These are phyloP conservation scores for Macrotrachela quadricornifera DNA, from an alignment of 1,140 invertebrate genomes.

Conservation along the genomic window DNA sequence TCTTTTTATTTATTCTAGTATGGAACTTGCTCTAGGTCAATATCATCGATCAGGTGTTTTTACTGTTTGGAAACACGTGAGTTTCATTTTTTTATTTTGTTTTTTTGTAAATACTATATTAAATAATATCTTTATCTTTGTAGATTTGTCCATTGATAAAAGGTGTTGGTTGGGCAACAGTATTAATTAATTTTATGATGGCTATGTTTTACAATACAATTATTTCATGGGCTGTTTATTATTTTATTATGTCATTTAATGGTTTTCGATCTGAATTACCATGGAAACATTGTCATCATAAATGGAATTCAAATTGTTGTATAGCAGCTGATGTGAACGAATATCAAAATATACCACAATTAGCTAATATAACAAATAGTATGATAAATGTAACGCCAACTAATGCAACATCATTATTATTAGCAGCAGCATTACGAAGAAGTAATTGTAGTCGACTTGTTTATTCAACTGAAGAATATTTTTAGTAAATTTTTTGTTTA, in stretches of 20 bases:
- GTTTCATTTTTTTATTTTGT: too few relatives aligned
- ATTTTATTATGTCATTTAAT: slow-evolving; percentile 61
- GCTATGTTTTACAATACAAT: slow-evolving; percentile 99
- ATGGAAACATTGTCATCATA: slow-evolving; percentile 80
- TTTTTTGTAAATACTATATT: too few relatives aligned
- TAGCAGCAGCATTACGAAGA: too few relatives aligned
- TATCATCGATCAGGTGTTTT: slow-evolving; percentile 31
- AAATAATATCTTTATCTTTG: too few relatives aligned
- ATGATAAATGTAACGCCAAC: too few relatives aligned
- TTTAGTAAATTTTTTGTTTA: not conserved
- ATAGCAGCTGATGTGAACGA: not conserved
- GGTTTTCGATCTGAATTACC: slow-evolving; percentile 61
- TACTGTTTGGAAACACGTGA: slow-evolving; percentile 32
- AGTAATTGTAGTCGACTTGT: too few relatives aligned
- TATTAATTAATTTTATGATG: slow-evolving; percentile 82
- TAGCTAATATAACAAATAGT: too few relatives aligned
- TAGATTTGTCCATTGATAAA: not conserved
- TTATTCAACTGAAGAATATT: not conserved
- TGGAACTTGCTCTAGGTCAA: slow-evolving; percentile 34
- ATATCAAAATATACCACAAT: too few relatives aligned
- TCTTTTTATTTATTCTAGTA: slow-evolving; percentile 18
- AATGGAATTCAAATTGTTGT: slow-evolving; percentile 76
- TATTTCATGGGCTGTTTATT: slow-evolving; percentile 88
- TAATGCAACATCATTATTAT: too few relatives aligned
- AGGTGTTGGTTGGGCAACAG: slow-evolving; percentile 3